A percentile compares a stretch with the other conserved stretches of the same genome.
phyloP scores from a whole-genome alignment of 2,888 invertebrate species.

The Cenopis cana region DNA sequence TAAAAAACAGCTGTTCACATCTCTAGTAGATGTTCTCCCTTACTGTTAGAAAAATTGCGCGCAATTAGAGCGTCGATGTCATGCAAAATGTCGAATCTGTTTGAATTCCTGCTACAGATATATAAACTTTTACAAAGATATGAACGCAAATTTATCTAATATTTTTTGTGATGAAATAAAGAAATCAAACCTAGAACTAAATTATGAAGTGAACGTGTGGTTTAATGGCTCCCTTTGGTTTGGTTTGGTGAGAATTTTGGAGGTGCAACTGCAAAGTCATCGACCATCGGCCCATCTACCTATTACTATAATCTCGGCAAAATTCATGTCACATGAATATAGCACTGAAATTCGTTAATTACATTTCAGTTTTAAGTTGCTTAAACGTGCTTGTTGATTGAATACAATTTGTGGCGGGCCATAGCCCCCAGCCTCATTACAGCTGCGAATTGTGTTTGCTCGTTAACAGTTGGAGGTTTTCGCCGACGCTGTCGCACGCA shows the following conservation, averaged over 20 bases:
- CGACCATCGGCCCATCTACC: background rate
- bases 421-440: conserved; percentile 9
- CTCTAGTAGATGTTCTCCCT: too few species aligned
- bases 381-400: background rate
- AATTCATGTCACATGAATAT: background rate
- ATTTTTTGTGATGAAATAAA: too few species aligned
- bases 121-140: too few species aligned
- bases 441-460: background rate
- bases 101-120: background rate
- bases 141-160: too few species aligned
- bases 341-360: background rate
- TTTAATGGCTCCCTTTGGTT: too few species aligned
- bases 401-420: background rate
- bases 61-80: too few species aligned
- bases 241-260: too few species aligned
- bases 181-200: too few species aligned
- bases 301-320: background rate
- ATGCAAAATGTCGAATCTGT: too few species aligned
- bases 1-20: too few species aligned
- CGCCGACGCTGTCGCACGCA: conserved; percentile 9
- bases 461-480: conserved; percentile 28
- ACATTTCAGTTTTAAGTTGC: background rate
- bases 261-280: background rate
- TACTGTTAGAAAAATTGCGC: too few species aligned
- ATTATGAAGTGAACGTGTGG: too few species aligned